Conservation (phyloP, 2,797 vertebrate genomes). For the Lacerta viridis region DNA sequence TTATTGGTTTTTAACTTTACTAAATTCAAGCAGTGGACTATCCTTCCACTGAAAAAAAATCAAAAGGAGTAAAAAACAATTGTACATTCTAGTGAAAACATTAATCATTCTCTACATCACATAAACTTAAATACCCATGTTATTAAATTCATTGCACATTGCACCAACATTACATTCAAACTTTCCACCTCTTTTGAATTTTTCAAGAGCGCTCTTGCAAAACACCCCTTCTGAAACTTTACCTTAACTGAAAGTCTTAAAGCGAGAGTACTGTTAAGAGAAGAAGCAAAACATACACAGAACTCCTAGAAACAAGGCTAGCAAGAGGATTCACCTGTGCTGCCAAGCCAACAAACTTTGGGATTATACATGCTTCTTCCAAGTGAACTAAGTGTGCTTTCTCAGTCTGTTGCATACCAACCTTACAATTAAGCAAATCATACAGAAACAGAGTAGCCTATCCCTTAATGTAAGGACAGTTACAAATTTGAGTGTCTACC, state of each 20-base stretch:
- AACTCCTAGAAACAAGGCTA: background rate
- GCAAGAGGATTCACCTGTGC: slow-evolving; percentile 11
- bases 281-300: slow-evolving; percentile 30
- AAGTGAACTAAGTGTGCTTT: slow-evolving; percentile 25
- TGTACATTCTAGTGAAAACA: fast-evolving
- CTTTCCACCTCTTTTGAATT: background rate
- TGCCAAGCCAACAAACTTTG: background rate
- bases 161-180: background rate
- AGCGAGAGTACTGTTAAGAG: background rate
- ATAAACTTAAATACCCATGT: background rate
- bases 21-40: background rate
- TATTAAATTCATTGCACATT: background rate
- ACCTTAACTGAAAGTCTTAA: background rate
- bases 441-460: background rate
- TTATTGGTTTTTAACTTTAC: background rate
- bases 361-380: slow-evolving; percentile 21
- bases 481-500: background rate
- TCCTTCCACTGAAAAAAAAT: background rate
- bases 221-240: background rate
- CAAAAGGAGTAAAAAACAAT: too few relatives aligned
- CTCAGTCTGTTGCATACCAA: background rate
- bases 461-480: background rate
- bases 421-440: background rate
- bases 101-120: background rate
- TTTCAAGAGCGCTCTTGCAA: background rate